Evolutionary conservation across 1,140 invertebrate species (phyloP).

Genomic region (Atta texana): DNA sequence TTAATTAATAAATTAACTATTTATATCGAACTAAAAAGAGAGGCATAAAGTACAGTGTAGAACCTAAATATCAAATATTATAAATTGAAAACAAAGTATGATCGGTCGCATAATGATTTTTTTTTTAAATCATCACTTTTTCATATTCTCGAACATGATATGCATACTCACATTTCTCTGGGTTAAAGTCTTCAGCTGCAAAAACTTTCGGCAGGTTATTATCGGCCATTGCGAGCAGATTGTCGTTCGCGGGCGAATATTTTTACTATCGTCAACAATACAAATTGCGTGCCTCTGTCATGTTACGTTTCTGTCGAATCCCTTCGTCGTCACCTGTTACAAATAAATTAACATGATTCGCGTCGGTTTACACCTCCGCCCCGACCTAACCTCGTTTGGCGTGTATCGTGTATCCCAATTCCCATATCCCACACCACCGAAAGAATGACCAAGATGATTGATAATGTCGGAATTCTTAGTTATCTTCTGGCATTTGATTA

Average conservation of each 20-base stretch:
- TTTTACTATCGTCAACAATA: conserved; percentile 21
- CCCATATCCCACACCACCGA: no score
- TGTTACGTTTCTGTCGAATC: conserved; percentile 9
- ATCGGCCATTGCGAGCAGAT: conserved; percentile 78
- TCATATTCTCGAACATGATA: neutral
- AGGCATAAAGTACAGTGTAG: neutral
- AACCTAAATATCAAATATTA: conserved; percentile 8
- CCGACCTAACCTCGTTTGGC: conserved; percentile 13
- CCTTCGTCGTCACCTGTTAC: conserved; percentile 28
- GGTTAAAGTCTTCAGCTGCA: conserved; percentile 84
- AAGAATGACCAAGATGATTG: neutral
- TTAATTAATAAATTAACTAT: conserved; percentile 31
- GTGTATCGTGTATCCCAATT: no score
- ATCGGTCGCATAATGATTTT: neutral
- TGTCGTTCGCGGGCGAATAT: neutral
- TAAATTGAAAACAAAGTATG: conserved; percentile 7
- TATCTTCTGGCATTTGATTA: neutral
- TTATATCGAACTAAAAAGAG: neutral
- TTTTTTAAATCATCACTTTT: neutral
- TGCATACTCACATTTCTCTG: conserved; percentile 85
- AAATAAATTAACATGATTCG: conserved; percentile 51
- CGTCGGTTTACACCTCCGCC: conserved; percentile 34
- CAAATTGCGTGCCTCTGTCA: conserved; percentile 10
- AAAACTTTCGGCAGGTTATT: conserved; percentile 79
- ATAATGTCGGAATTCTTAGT: neutral